Percentiles rank a stretch among this genome's conserved stretches.
Evolutionary conservation across 1,140 invertebrate species (phyloP).

Genomic region (Leguminivora glycinivorella): DNA sequence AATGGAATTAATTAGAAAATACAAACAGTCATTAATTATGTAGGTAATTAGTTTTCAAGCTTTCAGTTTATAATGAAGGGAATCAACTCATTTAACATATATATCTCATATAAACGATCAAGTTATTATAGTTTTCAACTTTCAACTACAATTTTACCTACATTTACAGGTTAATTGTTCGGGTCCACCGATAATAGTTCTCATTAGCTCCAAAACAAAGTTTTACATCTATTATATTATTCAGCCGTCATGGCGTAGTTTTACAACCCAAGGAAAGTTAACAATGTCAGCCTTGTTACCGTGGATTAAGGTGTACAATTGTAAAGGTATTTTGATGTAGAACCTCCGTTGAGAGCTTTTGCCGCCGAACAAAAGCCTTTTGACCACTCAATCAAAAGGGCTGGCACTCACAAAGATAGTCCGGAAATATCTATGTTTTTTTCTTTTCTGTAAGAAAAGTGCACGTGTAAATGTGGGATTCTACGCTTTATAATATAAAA

Average conservation of each 20-base stretch:
- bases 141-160: background rate
- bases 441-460: background rate
- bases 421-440: background rate
- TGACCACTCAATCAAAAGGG: background rate
- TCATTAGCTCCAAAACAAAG: background rate
- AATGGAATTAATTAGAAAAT: too few relatives aligned
- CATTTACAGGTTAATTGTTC: background rate
- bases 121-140: background rate
- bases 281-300: background rate
- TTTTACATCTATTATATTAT: constrained; percentile 7
- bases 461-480: background rate
- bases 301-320: background rate
- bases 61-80: background rate
- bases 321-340: background rate
- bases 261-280: background rate
- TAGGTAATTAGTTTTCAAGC: too few relatives aligned
- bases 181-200: background rate
- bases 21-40: too few relatives aligned
- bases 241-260: background rate
- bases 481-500: background rate
- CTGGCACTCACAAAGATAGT: background rate
- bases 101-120: background rate
- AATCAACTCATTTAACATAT: background rate
- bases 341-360: background rate
- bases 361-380: background rate